phyloP scores from a whole-genome alignment of 2,113 vertebrate species.

The Malurus elegans region DNA sequence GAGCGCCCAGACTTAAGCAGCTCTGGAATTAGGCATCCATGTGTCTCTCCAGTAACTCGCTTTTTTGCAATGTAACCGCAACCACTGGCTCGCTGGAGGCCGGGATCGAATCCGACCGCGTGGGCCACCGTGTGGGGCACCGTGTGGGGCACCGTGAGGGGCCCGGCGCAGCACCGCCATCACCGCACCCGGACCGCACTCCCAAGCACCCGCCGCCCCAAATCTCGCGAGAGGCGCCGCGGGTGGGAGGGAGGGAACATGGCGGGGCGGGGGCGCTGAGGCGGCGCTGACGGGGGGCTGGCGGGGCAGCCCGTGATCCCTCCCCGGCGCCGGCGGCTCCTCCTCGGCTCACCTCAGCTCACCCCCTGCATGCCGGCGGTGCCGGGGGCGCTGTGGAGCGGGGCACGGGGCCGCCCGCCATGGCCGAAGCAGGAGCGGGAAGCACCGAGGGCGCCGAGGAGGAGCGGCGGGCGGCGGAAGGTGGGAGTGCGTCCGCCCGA shows the following conservation, averaged over 20 bases:
- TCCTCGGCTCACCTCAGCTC: not conserved
- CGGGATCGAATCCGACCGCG: fast-evolving
- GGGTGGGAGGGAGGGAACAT: not conserved
- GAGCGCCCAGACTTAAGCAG: not conserved
- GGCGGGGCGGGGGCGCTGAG: not conserved
- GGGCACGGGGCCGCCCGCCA: not conserved
- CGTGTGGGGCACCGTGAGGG: fast-evolving
- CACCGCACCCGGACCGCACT: not conserved
- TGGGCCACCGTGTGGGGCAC: fast-evolving
- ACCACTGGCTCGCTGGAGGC: fast-evolving
- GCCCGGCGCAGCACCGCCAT: fast-evolving
- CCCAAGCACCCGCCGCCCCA: not conserved
- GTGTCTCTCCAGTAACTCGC: fast-evolving
- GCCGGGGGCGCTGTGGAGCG: constrained; percentile 18
- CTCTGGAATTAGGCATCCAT: not conserved
- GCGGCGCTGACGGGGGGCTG: not conserved
- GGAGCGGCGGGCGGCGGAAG: not conserved
- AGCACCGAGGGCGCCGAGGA: not conserved
- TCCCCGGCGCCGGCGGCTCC: not conserved
- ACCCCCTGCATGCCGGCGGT: not conserved
- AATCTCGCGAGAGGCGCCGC: not conserved
- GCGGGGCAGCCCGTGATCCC: not conserved
- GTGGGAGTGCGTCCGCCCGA: not conserved
- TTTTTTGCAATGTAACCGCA: fast-evolving
- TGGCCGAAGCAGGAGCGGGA: constrained; percentile 48